A percentile compares a stretch with the other conserved stretches of the same genome.
These are phyloP conservation scores for Chascanopsetta lugubris DNA, from an alignment of 2,113 vertebrate genomes.

Conservation along the genomic window DNA sequence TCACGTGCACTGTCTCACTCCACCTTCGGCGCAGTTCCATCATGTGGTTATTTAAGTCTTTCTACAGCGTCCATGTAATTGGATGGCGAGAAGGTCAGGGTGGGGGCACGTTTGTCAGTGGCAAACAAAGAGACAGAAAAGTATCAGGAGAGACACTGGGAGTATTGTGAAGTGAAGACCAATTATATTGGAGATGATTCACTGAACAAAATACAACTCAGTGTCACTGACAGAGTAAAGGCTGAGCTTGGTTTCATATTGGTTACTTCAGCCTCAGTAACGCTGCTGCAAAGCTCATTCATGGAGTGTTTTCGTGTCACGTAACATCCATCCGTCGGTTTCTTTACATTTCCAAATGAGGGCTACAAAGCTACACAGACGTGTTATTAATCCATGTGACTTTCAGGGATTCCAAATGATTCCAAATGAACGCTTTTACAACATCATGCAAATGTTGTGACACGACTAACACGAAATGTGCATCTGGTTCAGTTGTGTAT, in stretches of 20 bases:
- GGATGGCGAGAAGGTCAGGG: not conserved
- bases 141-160: not conserved
- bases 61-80: constrained; percentile 20
- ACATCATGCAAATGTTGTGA: too few relatives aligned
- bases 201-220: not conserved
- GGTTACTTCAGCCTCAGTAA: too few relatives aligned
- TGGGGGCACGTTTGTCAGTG: constrained; percentile 5
- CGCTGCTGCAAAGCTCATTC: too few relatives aligned
- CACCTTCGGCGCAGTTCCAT: constrained; percentile 18
- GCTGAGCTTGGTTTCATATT: not conserved
- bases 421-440: too few relatives aligned
- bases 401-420: too few relatives aligned
- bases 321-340: too few relatives aligned
- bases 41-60: constrained; percentile 3
- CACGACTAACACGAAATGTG: too few relatives aligned
- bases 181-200: not conserved
- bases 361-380: too few relatives aligned
- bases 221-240: not conserved
- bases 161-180: not conserved
- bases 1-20: not conserved
- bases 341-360: too few relatives aligned
- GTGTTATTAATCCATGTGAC: too few relatives aligned
- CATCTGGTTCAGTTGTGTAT: too few relatives aligned
- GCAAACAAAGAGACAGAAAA: not conserved
- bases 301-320: too few relatives aligned